These are phyloP conservation scores for Myiagra hebetior DNA, from an alignment of 2,113 vertebrate genomes.

Conservation along the genomic window DNA sequence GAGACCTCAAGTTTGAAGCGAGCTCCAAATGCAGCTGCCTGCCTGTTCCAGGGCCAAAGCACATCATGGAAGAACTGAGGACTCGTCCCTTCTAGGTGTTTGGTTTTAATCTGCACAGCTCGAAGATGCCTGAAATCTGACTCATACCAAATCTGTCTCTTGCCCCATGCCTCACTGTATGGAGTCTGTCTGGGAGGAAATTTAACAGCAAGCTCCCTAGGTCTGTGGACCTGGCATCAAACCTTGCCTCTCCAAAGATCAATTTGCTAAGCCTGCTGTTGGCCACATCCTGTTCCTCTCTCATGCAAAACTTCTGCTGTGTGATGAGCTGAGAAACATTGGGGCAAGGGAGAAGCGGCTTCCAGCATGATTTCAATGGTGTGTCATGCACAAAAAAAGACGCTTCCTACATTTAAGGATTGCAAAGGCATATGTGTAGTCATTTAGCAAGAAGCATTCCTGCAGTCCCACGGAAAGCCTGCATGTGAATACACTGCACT, in stretches of 20 bases:
- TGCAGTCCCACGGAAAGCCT: not conserved
- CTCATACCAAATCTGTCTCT: not conserved
- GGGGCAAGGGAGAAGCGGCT: not conserved
- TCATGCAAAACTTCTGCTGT: not conserved
- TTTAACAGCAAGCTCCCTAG: not conserved
- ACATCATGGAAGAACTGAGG: not conserved
- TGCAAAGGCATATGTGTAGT: not conserved
- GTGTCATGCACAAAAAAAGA: not conserved
- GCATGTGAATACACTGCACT: not conserved
- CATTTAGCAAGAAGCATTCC: not conserved
- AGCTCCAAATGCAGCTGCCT: not conserved
- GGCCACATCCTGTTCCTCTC: not conserved
- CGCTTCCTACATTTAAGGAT: not conserved
- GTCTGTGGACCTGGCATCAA: not conserved
- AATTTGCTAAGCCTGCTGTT: not conserved
- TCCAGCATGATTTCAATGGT: not conserved
- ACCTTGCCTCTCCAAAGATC: not conserved
- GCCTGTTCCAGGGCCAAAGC: not conserved
- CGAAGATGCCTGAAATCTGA: not conserved
- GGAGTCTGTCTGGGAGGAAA: not conserved
- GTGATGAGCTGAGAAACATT: not conserved
- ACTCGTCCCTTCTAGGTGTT: not conserved
- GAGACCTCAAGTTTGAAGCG: not conserved
- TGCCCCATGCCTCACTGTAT: not conserved
- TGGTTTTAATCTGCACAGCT: not conserved